phyloP scores from a whole-genome alignment of 2,888 invertebrate species.

The Drosophila phalerata region DNA sequence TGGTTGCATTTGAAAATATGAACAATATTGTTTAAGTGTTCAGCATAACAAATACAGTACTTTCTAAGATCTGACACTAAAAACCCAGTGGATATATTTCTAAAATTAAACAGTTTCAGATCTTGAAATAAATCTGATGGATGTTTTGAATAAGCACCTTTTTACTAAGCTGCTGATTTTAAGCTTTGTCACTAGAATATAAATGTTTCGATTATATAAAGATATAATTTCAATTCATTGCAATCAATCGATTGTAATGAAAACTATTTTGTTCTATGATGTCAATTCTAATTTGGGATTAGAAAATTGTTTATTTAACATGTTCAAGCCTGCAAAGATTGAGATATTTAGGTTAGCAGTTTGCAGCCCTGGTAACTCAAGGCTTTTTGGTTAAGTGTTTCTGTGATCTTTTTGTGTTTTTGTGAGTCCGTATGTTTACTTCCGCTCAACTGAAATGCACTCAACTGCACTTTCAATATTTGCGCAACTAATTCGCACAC shows the following conservation, averaged over 20 bases:
- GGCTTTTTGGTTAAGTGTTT: conserved; percentile 7
- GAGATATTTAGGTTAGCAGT: background rate
- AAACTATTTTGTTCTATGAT: background rate
- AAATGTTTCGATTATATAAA: too few relatives aligned
- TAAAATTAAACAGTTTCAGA: too few relatives aligned
- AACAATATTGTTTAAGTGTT: background rate
- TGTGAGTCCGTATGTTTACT: conserved; percentile 39
- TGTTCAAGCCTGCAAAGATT: background rate
- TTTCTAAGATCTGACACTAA: background rate
- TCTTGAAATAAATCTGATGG: too few relatives aligned
- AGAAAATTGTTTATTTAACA: too few relatives aligned
- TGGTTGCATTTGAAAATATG: background rate
- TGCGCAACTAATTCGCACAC: conserved; percentile 68
- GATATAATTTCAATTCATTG: too few relatives aligned
- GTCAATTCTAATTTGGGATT: background rate
- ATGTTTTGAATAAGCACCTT: too few relatives aligned
- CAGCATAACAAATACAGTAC: background rate
- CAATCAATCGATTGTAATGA: too few relatives aligned
- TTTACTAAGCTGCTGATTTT: too few relatives aligned
- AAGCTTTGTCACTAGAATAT: too few relatives aligned
- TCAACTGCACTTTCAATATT: conserved; percentile 68
- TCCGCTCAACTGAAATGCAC: conserved; percentile 59
- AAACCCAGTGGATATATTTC: background rate
- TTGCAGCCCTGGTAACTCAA: conserved; percentile 7
- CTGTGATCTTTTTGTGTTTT: conserved; percentile 4